A percentile compares a stretch with the other conserved stretches of the same genome.
Evolutionary conservation across 2,113 vertebrate species (phyloP).

Genomic region (Cololabis saira): DNA sequence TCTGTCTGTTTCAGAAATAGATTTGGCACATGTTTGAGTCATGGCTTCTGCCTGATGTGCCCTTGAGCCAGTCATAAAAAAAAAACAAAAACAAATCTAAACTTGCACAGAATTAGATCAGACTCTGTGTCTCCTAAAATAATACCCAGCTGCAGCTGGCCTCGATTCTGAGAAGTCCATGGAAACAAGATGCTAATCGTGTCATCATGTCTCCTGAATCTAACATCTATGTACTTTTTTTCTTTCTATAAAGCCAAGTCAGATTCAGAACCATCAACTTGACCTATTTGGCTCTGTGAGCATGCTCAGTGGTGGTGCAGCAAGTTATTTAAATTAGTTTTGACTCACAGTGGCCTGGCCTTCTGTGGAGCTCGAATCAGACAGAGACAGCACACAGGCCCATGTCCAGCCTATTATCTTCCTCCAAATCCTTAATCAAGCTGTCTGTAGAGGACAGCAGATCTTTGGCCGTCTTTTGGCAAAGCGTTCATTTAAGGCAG

Average conservation of each 20-base stretch:
- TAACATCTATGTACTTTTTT: constrained; percentile 14
- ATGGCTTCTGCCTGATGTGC: constrained; percentile 46
- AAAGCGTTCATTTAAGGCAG: constrained; percentile 37
- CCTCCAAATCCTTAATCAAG: constrained; percentile 70
- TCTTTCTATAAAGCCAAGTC: constrained; percentile 30
- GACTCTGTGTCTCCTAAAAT: constrained; percentile 51
- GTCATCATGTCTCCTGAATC: constrained; percentile 49
- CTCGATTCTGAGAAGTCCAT: constrained; percentile 50
- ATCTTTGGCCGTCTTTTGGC: constrained; percentile 36
- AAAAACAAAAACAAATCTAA: constrained; percentile 3
- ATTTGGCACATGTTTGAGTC: constrained; percentile 50
- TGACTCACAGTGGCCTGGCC: constrained; percentile 67
- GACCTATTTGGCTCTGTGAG: constrained; percentile 69
- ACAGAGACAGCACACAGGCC: constrained; percentile 49
- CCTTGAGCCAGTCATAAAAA: constrained; percentile 62
- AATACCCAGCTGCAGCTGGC: constrained; percentile 50
- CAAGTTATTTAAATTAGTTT: constrained; percentile 78
- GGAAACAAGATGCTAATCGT: constrained; percentile 52
- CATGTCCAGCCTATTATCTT: constrained; percentile 59
- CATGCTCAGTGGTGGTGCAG: constrained; percentile 66
- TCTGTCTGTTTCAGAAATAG: constrained; percentile 6
- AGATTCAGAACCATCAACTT: constrained; percentile 49
- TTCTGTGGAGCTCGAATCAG: constrained; percentile 68
- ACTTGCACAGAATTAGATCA: constrained; percentile 50
- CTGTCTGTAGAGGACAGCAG: constrained; percentile 57